Percentiles rank a stretch among this genome's conserved stretches.
phyloP scores from a whole-genome alignment of 1,140 invertebrate species.

The Sitobion miscanthi region DNA sequence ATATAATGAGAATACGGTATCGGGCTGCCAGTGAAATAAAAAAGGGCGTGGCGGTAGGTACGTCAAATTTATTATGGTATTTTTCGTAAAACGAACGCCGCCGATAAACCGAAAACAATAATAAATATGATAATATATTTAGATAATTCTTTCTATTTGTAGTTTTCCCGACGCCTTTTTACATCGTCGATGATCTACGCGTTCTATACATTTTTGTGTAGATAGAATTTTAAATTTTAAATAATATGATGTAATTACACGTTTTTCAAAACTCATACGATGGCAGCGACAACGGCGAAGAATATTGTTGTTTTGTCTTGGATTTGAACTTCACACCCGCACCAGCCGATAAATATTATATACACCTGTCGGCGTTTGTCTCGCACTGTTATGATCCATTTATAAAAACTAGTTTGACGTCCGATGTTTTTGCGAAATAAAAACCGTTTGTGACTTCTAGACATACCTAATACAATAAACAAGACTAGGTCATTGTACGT shows the following conservation, averaged over 20 bases:
- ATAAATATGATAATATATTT: neutral
- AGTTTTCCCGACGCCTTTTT: neutral
- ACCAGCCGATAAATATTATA: neutral
- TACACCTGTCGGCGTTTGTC: neutral
- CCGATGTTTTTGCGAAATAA: neutral
- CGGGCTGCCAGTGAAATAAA: neutral
- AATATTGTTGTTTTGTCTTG: too few relatives aligned
- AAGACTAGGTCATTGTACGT: neutral
- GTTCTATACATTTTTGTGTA: too few relatives aligned
- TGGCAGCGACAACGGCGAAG: too few relatives aligned
- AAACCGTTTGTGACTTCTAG: neutral
- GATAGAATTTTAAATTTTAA: too few relatives aligned
- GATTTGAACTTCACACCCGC: too few relatives aligned
- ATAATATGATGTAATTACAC: too few relatives aligned
- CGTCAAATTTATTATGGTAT: neutral
- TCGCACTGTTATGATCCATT: neutral
- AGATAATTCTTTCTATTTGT: neutral
- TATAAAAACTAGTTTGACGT: neutral
- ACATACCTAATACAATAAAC: neutral
- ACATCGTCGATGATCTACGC: neutral
- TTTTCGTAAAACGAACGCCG: neutral
- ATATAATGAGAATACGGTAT: neutral
- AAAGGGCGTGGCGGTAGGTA: neutral
- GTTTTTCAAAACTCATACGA: too few relatives aligned
- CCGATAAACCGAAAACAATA: neutral